These are phyloP conservation scores for Threskiornis aethiopicus DNA, from an alignment of 2,797 vertebrate species.

Conservation along the genomic window DNA sequence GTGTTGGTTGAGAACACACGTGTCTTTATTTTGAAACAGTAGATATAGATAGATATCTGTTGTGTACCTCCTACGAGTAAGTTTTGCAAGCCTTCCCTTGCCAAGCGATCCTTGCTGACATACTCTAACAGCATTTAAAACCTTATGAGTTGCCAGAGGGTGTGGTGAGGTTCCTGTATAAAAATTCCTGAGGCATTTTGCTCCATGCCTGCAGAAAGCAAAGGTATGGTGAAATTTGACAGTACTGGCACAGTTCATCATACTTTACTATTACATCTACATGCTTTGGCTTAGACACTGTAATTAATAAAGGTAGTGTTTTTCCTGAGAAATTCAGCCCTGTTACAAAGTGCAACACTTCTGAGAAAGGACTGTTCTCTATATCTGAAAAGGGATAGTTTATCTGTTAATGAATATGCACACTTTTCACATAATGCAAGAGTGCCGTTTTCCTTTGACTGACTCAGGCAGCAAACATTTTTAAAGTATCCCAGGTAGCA, in stretches of 20 bases:
- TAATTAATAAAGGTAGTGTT: not conserved
- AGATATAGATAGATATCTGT: not conserved
- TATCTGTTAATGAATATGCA: not conserved
- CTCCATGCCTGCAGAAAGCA: conserved; percentile 13
- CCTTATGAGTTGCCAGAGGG: conserved; percentile 19
- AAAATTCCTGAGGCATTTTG: conserved; percentile 22
- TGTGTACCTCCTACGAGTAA: not conserved
- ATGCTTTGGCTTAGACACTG: not conserved
- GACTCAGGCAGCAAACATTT: not conserved
- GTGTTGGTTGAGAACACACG: not conserved
- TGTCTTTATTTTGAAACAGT: conserved; percentile 44
- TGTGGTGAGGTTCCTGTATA: conserved; percentile 19
- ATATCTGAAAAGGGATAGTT: not conserved
- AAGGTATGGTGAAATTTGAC: conserved; percentile 44
- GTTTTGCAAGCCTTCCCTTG: not conserved
- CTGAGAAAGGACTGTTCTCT: not conserved
- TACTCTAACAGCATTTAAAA: not conserved
- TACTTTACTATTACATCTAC: not conserved
- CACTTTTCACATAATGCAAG: not conserved
- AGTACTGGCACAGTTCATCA: not conserved
- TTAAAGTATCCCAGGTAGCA: not conserved
- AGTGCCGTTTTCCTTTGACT: not conserved
- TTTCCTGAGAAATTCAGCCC: not conserved
- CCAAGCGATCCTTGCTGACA: not conserved
- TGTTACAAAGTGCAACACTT: not conserved